A percentile compares a stretch with the other conserved stretches of the same genome.
Conservation (phyloP, 1,140 invertebrate genomes). For the Scaptomyza graminum region DNA sequence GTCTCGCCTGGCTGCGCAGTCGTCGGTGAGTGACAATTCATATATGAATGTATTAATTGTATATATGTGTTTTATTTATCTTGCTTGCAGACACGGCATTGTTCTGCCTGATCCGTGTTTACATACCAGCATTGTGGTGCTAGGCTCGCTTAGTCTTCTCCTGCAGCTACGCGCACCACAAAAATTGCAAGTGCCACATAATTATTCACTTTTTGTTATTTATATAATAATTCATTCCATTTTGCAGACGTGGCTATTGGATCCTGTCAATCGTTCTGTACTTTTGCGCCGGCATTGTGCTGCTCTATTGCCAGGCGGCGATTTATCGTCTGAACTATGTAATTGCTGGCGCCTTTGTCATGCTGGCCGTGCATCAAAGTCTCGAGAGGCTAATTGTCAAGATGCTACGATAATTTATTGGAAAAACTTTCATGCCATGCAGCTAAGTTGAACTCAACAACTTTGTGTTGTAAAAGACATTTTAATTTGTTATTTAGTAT, state of each 20-base stretch:
- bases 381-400: slow-evolving; percentile 20
- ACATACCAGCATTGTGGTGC: slow-evolving; percentile 46
- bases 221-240: too few species aligned
- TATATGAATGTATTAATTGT: neutral
- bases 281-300: slow-evolving; percentile 84
- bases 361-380: slow-evolving; percentile 85
- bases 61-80: neutral
- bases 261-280: slow-evolving; percentile 84
- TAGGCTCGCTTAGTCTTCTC: slow-evolving; percentile 60
- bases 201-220: neutral
- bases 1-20: slow-evolving; percentile 87
- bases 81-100: slow-evolving; percentile 43
- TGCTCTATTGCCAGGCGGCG: slow-evolving; percentile 85
- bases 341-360: slow-evolving; percentile 84
- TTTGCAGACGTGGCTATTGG: slow-evolving; percentile 84
- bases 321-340: slow-evolving; percentile 86
- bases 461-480: slow-evolving; percentile 14
- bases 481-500: slow-evolving; percentile 37
- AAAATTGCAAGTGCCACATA: slow-evolving; percentile 66
- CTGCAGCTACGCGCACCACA: slow-evolving; percentile 71
- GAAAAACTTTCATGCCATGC: neutral
- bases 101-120: slow-evolving; percentile 67
- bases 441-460: neutral
- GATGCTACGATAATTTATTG: neutral
- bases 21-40: slow-evolving; percentile 85